Conservation (phyloP, 2,797 vertebrate species). For the Siniperca obscura region DNA sequence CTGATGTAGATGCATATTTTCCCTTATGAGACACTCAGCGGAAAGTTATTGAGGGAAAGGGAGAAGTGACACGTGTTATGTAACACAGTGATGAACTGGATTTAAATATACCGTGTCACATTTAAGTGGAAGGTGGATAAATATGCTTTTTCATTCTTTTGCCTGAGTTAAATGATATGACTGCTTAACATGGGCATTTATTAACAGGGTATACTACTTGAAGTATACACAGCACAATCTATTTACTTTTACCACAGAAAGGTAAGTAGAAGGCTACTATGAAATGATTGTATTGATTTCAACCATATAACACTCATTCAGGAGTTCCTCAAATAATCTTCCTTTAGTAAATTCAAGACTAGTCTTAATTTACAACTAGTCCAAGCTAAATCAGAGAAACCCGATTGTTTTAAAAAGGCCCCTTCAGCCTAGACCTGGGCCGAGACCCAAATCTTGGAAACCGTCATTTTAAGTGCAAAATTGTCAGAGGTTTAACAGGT, state of each 20-base stretch:
- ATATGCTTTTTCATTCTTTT: not conserved
- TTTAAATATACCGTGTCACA: not conserved
- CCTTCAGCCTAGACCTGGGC: not conserved
- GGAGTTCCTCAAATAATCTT: not conserved
- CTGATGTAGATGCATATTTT: not conserved
- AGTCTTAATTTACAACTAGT: not conserved
- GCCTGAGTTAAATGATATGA: not conserved
- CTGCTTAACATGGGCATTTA: not conserved
- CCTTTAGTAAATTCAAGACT: not conserved
- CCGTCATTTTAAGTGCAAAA: not conserved
- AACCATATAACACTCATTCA: not conserved
- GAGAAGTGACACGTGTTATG: not conserved
- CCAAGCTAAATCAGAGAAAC: not conserved
- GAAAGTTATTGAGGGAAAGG: not conserved
- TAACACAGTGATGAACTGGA: conserved; percentile 1
- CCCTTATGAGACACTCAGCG: not conserved
- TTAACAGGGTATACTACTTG: not conserved
- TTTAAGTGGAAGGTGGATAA: not conserved
- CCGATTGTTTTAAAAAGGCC: not conserved
- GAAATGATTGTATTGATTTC: not conserved
- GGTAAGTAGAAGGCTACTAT: not conserved
- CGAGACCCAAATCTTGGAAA: not conserved
- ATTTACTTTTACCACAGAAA: conserved; percentile 2
- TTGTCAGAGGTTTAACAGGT: not conserved
- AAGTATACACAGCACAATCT: not conserved